phyloP scores from a whole-genome alignment of 1,140 invertebrate genomes.

The Drosophila kohkoa region DNA sequence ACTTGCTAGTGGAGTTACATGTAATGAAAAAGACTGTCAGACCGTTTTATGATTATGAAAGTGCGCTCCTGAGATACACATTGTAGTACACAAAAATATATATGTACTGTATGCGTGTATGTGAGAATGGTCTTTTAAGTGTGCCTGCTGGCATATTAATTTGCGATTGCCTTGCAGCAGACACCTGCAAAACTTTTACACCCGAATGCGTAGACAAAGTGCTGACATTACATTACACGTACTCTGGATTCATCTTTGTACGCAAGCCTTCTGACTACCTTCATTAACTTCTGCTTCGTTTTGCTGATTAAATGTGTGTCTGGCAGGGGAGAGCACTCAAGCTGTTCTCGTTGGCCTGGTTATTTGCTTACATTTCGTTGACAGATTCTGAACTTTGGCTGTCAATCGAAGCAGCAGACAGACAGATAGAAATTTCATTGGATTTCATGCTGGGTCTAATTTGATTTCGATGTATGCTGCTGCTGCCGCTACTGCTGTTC shows the following conservation, averaged over 20 bases:
- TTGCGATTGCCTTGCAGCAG: slow-evolving; percentile 35
- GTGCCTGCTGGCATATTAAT: slow-evolving; percentile 39
- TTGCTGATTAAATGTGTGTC: slow-evolving; percentile 53
- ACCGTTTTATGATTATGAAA: slow-evolving; percentile 35
- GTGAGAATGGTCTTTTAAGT: slow-evolving; percentile 23
- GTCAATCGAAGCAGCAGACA: slow-evolving; percentile 32
- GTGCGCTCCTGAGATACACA: slow-evolving; percentile 17
- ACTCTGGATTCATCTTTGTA: neutral
- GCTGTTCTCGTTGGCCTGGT: slow-evolving; percentile 34
- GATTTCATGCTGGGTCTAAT: slow-evolving; percentile 31
- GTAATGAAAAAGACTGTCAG: slow-evolving; percentile 15
- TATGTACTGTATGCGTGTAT: neutral
- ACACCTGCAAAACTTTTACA: slow-evolving; percentile 46
- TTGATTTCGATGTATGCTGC: slow-evolving; percentile 52
- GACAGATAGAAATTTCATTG: slow-evolving; percentile 38
- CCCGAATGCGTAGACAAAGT: slow-evolving; percentile 34
- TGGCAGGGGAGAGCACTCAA: slow-evolving; percentile 16
- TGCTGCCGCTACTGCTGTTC: slow-evolving; percentile 37
- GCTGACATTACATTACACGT: slow-evolving; percentile 26
- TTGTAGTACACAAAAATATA: neutral
- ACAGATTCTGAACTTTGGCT: slow-evolving; percentile 34
- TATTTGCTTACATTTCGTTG: slow-evolving; percentile 33
- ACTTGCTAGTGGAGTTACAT: neutral
- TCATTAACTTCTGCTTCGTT: slow-evolving; percentile 40
- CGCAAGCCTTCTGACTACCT: slow-evolving; percentile 13